A percentile compares a stretch with the other conserved stretches of the same genome.
phyloP scores from a whole-genome alignment of 37 sponge, comb jelly and placozoan species.

The Chondrilla cf. caribensis region DNA sequence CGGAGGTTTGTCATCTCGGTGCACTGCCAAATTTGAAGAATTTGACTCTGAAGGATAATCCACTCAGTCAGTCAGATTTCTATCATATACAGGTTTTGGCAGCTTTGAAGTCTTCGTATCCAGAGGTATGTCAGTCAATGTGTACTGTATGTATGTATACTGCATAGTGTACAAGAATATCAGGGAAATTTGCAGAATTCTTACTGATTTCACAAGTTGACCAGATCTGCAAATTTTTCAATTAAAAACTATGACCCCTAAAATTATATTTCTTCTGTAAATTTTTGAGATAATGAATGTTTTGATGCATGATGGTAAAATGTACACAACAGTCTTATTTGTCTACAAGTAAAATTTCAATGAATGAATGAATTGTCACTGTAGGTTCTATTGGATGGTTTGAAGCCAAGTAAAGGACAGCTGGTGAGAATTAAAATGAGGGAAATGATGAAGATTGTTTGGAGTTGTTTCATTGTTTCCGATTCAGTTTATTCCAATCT shows the following conservation, averaged over 20 bases:
- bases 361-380: neutral
- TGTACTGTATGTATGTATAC: no score
- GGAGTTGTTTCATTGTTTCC: no score
- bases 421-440: neutral
- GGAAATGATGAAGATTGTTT: no score
- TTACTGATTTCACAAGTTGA: no score
- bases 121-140: conserved; percentile 4
- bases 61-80: conserved; percentile 35
- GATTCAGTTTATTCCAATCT: no score
- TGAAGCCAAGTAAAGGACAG: conserved; percentile 5
- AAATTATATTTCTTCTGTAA: no score
- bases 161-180: no score
- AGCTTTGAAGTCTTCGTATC: conserved; percentile 16
- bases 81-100: conserved; percentile 56
- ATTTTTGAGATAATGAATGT: no score
- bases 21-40: conserved; percentile 45
- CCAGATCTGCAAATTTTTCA: no score
- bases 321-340: no score
- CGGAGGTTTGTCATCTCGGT: conserved; percentile 45
- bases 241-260: no score
- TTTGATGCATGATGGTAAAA: no score
- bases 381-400: conserved; percentile 13
- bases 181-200: neutral
- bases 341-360: neutral
- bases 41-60: conserved; percentile 60